phyloP scores from a whole-genome alignment of 1,140 invertebrate genomes.

The Mycetomoellerius zeteki region DNA sequence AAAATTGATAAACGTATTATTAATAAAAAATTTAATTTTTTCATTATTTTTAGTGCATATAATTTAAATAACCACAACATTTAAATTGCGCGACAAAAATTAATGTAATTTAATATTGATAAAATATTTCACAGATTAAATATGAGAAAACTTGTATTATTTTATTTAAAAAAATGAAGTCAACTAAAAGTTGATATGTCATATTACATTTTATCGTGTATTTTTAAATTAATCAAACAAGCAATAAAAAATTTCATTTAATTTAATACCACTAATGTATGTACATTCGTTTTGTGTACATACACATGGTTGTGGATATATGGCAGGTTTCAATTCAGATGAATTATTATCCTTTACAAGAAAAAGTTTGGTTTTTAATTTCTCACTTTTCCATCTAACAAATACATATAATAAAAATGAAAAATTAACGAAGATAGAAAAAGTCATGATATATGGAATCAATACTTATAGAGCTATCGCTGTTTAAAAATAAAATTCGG shows the following conservation, averaged over 20 bases:
- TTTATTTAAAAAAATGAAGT: neutral
- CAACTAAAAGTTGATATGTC: conserved; percentile 5
- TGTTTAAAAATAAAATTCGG: neutral
- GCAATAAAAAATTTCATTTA: neutral
- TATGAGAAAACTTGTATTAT: neutral
- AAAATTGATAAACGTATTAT: neutral
- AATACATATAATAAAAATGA: neutral
- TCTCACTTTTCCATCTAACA: neutral
- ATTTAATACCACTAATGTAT: conserved; percentile 21
- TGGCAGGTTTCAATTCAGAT: neutral
- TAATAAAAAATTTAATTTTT: neutral
- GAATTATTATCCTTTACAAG: neutral
- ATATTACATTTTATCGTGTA: neutral
- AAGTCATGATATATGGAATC: neutral
- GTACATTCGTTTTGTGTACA: conserved; percentile 6
- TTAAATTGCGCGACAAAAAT: neutral
- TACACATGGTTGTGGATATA: neutral
- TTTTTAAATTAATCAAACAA: conserved; percentile 4
- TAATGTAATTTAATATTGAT: conserved; percentile 8
- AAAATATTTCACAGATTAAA: conserved; percentile 20
- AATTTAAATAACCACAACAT: neutral
- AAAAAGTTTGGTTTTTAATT: neutral
- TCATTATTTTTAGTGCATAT: neutral
- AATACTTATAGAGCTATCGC: no score
- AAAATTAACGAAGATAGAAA: neutral